A percentile compares a stretch with the other conserved stretches of the same genome.
Conservation (phyloP, 92 coral and sea anemone genomes). For the Heteractis magnifica region DNA sequence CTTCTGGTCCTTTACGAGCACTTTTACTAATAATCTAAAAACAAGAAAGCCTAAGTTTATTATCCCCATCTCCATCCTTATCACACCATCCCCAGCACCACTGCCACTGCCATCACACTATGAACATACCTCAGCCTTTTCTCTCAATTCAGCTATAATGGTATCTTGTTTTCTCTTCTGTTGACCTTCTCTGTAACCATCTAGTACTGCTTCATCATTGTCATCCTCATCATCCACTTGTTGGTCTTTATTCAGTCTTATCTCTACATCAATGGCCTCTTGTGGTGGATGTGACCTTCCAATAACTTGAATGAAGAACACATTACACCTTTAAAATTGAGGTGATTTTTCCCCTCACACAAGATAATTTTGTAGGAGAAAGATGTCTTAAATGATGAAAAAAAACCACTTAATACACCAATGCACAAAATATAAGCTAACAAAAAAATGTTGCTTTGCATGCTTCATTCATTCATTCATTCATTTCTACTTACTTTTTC, state of each 20-base stretch:
- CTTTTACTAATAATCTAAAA: conserved; percentile 86
- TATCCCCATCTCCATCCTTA: too few relatives aligned
- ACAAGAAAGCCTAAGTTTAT: background rate
- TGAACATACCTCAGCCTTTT: conserved; percentile 84
- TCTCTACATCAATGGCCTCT: background rate
- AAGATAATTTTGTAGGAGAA: too few relatives aligned
- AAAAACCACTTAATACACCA: too few relatives aligned
- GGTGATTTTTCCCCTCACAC: too few relatives aligned
- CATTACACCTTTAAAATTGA: background rate
- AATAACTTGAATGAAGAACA: background rate
- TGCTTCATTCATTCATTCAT: too few relatives aligned
- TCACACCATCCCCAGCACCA: too few relatives aligned
- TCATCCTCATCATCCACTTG: background rate
- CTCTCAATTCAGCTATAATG: conserved; percentile 79
- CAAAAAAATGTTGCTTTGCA: too few relatives aligned
- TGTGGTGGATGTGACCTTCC: background rate
- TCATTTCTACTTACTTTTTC: too few relatives aligned
- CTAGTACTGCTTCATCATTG: conserved; percentile 22
- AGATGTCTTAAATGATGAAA: too few relatives aligned
- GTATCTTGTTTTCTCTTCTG: conserved; percentile 80
- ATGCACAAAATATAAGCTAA: too few relatives aligned
- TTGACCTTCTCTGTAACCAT: conserved; percentile 33
- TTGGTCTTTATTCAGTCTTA: background rate
- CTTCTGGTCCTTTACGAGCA: conserved; percentile 88
- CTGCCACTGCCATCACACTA: background rate